Base-by-base conservation (phyloP, 2,888 invertebrate species). In the Ashinkailepas kermadecensis region DNA sequence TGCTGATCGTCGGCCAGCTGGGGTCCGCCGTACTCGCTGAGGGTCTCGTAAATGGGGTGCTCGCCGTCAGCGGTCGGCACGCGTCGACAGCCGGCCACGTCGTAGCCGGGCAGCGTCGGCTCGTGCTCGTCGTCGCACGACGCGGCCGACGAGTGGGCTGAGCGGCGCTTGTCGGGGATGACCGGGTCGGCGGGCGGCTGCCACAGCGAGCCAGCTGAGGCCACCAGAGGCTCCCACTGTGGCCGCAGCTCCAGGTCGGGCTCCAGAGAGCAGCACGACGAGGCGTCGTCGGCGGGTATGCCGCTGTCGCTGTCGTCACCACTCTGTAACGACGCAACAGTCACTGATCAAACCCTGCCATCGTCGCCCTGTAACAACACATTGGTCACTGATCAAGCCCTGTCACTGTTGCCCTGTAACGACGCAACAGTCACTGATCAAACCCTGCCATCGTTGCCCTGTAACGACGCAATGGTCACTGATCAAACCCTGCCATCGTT, bases 141-240 rank as follows among this genome's bases (percentile, higher is more conserved):
- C 4, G 18, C 70, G 39, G 39, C 18, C 10, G 9, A 23, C 67
- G 67, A 10, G 18, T 21, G 12, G 12, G 70, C 54, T 3, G 74
- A 74, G 54, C 74, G 74, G 21, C 74, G 54, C 74, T 74, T 74
- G 15, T 18, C 74, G 0, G 74, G 74, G 54, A 74, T 67, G 54
- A 21, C 54, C 21, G 74, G 74, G 56, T 74, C 23, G 18, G 23
- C 18, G 23, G 6, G 2, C 23, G 65, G 10, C 10, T 10, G 56
- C 21, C 54, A 9, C 23, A 0, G 6, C 54, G 74, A 11, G 13
- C 18, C 62, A 18, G 7, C 62, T 0, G 65, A 18, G 56, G 25
- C 11, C 74, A 74, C 74, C 18, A 74, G 74, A 54, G 74, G 74
- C 74, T 74, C 74, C 74, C 74, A 74, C 39, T 74, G 74, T 10